Base-by-base conservation (phyloP, 2,888 invertebrate species). In the Ennomos erosarius region DNA sequence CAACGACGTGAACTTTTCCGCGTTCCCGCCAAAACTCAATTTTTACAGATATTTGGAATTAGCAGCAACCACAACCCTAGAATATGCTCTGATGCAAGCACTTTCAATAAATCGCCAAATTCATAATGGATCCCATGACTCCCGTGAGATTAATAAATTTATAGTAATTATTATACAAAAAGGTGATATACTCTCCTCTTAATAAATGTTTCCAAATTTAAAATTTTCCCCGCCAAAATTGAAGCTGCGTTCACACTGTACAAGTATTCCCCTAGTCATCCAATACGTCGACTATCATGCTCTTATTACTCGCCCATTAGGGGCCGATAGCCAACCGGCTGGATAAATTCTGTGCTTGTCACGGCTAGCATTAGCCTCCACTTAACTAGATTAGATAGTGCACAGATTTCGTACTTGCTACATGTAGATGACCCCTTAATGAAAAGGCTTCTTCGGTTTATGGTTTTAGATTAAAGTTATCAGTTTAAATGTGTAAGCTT, bases 261-360 rank as follows among this genome's bases (percentile, higher is more conserved):
- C 26, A 10, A 10, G 35, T 34, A 38, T 12, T 36, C 9, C 36
- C 2, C 45, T 46, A 55, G 67, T 63, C 58, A 48, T 59, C 48
- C 62, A 62, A 64, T 67, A 66, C 68, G 58, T 71, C 65, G 74
- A 74, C 82, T 82, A 84, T 80, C 80, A 78, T 74, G 80, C 82
- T 82, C 80, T 82, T 79, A 80, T 81, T 76, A 72, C 75, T 76
- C 79, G 74, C 73, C 87, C 88, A 88, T 89, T 88, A 88, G 81
- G 71, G 74, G 57, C n/a, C 66, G 88, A 89, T 89, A 87, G 76
- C 70, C 69, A 65, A 62, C 47, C 55, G 58, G 73, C 79, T 80
- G 76, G 78, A 81, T 80, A 82, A 83, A 83, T 81, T 80, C 76
- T 65, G 76, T 58, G 69, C 75, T 78, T 83, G 85, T 84, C 88